Conservation (phyloP, 2,113 vertebrate genomes). For the Epinephelus lanceolatus region DNA sequence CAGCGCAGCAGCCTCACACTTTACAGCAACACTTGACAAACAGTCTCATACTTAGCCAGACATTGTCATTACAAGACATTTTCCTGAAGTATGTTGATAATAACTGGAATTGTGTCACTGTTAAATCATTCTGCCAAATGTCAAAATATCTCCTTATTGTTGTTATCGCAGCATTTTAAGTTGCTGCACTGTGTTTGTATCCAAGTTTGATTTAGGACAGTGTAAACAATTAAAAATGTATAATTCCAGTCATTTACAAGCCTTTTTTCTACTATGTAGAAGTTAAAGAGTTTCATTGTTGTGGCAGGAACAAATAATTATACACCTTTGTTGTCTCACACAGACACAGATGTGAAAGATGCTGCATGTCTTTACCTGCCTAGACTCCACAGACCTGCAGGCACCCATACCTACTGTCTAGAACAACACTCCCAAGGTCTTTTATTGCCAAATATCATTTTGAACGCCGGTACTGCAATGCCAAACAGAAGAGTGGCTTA, state of each 20-base stretch:
- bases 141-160: not conserved
- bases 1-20: not conserved
- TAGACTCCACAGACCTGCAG: not conserved
- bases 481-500: not conserved
- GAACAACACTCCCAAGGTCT: not conserved
- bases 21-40: not conserved
- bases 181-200: not conserved
- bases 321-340: constrained; percentile 15
- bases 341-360: not conserved
- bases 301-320: constrained; percentile 35
- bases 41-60: constrained; percentile 1
- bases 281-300: constrained; percentile 46
- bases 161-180: not conserved
- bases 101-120: constrained; percentile 2
- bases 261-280: not conserved
- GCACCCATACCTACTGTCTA: not conserved
- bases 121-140: not conserved
- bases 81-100: constrained; percentile 29
- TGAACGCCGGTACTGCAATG: not conserved
- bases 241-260: not conserved
- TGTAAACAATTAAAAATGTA: not conserved
- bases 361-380: constrained; percentile 49
- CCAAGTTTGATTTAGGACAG: not conserved
- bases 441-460: not conserved
- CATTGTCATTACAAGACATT: constrained; percentile 21